These are phyloP conservation scores for Saturnia pavonia DNA, from an alignment of 2,888 invertebrate species.

Conservation along the genomic window DNA sequence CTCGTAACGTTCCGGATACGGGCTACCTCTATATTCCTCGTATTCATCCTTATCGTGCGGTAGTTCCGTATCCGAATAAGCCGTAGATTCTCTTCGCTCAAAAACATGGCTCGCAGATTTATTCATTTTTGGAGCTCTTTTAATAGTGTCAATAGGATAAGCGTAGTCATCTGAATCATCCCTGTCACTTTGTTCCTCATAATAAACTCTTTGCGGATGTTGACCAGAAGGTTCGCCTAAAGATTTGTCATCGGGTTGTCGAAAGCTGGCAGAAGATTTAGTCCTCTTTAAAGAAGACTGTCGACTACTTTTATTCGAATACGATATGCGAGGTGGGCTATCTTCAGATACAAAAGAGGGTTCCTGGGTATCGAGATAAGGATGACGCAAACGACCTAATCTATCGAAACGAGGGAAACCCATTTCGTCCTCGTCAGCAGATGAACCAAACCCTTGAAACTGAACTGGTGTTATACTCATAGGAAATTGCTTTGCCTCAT, in stretches of 20 bases:
- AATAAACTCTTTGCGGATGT: slow-evolving; percentile 59
- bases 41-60: slow-evolving; percentile 72
- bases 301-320: slow-evolving; percentile 75
- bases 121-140: slow-evolving; percentile 71
- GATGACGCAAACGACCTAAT: slow-evolving; percentile 79
- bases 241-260: slow-evolving; percentile 63
- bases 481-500: slow-evolving; percentile 71
- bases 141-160: slow-evolving; percentile 77
- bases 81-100: slow-evolving; percentile 70
- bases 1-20: slow-evolving; percentile 75
- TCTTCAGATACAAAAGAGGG: slow-evolving; percentile 75
- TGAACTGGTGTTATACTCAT: slow-evolving; percentile 75
- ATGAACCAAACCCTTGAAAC: slow-evolving; percentile 84
- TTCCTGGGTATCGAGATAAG: slow-evolving; percentile 76
- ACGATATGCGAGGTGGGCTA: slow-evolving; percentile 70
- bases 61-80: slow-evolving; percentile 72
- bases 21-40: slow-evolving; percentile 72
- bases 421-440: slow-evolving; percentile 85
- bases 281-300: slow-evolving; percentile 74
- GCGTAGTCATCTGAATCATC: slow-evolving; percentile 78
- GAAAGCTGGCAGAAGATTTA: slow-evolving; percentile 61
- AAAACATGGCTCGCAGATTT: slow-evolving; percentile 71
- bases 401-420: slow-evolving; percentile 84
- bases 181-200: slow-evolving; percentile 71
- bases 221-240: slow-evolving; percentile 65